phyloP scores from a whole-genome alignment of 2,888 invertebrate genomes.

The Drosophila affinis region DNA sequence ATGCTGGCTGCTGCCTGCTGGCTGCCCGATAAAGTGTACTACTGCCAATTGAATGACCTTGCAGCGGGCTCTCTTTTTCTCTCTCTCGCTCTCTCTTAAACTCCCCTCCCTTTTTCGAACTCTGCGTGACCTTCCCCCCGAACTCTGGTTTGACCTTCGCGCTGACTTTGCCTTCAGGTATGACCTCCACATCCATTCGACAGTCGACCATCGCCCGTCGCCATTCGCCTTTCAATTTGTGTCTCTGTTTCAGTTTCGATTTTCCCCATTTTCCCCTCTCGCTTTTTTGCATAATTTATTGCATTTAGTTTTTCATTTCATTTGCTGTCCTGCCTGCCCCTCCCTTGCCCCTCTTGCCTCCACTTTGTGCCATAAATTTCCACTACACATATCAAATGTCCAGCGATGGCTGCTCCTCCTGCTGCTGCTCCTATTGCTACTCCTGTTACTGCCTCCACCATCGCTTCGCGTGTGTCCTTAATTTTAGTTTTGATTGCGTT shows the following conservation, averaged over 20 bases:
- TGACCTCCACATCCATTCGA: background rate
- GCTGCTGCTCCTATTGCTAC: background rate
- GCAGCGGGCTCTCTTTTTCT: background rate
- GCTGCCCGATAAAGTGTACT: background rate
- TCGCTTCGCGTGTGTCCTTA: conserved; percentile 73
- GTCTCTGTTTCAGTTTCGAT: conserved; percentile 39
- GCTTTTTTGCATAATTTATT: conserved; percentile 73
- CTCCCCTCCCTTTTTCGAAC: conserved; percentile 3
- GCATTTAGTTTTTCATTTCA: conserved; percentile 64
- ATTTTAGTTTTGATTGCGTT: conserved; percentile 70
- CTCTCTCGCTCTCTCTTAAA: background rate
- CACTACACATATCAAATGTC: conserved; percentile 30
- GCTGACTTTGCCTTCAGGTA: conserved; percentile 37
- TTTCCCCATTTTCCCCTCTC: conserved; percentile 27
- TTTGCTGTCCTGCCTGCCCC: conserved; percentile 8
- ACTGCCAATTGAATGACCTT: conserved; percentile 4
- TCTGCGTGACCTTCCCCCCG: background rate
- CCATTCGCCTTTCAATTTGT: conserved; percentile 39
- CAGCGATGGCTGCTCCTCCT: background rate
- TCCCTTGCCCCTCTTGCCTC: conserved; percentile 1
- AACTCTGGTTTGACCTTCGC: conserved; percentile 33
- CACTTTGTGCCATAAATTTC: conserved; percentile 58
- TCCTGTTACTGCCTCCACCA: background rate
- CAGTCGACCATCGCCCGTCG: conserved; percentile 36
- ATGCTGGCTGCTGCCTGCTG: background rate